Percentiles rank a stretch among this genome's conserved stretches.
Conservation (phyloP, 1,140 invertebrate species). For the Caenorhabditis remanei region DNA sequence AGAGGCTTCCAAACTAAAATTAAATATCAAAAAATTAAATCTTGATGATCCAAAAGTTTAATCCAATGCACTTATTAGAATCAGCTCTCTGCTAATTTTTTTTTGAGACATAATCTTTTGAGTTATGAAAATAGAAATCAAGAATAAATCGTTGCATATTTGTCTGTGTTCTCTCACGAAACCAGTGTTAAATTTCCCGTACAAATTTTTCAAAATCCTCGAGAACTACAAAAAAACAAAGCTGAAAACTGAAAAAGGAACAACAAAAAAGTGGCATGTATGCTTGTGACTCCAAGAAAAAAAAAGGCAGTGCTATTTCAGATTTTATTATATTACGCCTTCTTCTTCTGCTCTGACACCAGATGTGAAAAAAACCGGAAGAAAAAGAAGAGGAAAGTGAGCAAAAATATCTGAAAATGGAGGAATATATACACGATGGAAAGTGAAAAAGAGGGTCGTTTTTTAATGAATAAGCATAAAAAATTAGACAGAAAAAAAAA, state of each 20-base stretch:
- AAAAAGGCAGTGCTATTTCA: slow-evolving; percentile 8
- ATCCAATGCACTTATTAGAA: too few species aligned
- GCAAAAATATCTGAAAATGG: background rate
- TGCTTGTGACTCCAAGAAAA: slow-evolving; percentile 27
- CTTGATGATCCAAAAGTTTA: too few species aligned
- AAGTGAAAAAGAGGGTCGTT: background rate
- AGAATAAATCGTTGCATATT: too few species aligned
- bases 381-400: background rate
- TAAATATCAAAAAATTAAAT: too few species aligned
- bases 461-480: background rate
- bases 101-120: too few species aligned
- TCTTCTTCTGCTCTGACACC: too few species aligned
- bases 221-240: background rate
- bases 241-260: background rate
- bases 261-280: slow-evolving; percentile 5
- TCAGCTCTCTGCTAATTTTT: too few species aligned
- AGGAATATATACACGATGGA: background rate
- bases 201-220: background rate
- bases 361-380: slow-evolving; percentile 15
- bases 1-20: too few species aligned
- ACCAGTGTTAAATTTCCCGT: too few species aligned
- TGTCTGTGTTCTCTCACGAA: too few species aligned
- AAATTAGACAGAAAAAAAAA: slow-evolving; percentile 15
- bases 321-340: slow-evolving; percentile 40
- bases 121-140: too few species aligned